Percentiles rank a stretch among this genome's conserved stretches.
These are phyloP conservation scores for Ophioninae sp. DNA, from an alignment of 2,888 invertebrate species.

Conservation along the genomic window DNA sequence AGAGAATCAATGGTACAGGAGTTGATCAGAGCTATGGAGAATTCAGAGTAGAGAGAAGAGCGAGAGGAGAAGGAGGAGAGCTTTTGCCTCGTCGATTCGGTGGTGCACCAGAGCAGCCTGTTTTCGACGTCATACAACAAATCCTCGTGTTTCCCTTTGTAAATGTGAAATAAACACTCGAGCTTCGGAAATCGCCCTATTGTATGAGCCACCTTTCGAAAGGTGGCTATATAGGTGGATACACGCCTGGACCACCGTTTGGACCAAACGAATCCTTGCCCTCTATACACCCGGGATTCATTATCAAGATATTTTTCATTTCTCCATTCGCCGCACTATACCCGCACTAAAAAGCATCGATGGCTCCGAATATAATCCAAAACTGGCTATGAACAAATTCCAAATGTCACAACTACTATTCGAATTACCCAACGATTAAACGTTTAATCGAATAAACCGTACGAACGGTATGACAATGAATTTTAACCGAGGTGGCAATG, in stretches of 20 bases:
- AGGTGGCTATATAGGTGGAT: neutral
- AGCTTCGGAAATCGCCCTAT: conserved; percentile 15
- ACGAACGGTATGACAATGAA: neutral
- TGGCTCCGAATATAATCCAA: neutral
- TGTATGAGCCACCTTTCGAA: conserved; percentile 14
- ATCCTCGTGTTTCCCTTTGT: conserved; percentile 45
- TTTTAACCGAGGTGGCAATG: neutral
- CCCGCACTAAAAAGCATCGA: neutral
- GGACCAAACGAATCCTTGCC: conserved; percentile 25
- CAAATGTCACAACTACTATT: neutral
- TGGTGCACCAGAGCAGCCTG: conserved; percentile 41
- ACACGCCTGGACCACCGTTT: conserved; percentile 6
- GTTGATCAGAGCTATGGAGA: conserved; percentile 40
- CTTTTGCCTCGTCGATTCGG: conserved; percentile 47
- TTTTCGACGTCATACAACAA: conserved; percentile 38
- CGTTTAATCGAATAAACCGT: neutral
- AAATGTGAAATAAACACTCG: conserved; percentile 57
- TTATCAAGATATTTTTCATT: conserved; percentile 16
- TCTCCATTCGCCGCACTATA: neutral
- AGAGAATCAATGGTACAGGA: conserved; percentile 27
- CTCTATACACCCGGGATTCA: conserved; percentile 3
- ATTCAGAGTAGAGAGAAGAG: neutral
- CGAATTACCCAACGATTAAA: neutral
- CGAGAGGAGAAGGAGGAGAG: conserved; percentile 7
- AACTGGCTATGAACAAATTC: neutral